Base-by-base conservation (phyloP, 2,113 vertebrate genomes). In the Phylloscopus trochiloides region DNA sequence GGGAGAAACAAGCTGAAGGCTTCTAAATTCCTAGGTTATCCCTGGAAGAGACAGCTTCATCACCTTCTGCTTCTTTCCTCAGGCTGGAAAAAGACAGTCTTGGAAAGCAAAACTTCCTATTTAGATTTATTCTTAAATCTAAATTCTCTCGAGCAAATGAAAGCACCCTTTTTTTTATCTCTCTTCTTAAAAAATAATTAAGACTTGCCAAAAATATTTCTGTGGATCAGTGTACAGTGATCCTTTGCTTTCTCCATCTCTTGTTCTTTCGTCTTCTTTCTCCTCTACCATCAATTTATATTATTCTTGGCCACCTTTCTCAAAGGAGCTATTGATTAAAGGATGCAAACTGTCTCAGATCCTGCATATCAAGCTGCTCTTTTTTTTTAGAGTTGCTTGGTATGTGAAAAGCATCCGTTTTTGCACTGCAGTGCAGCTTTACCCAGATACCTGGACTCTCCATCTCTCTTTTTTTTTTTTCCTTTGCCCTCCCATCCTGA, bases 371-470 rank as follows among this genome's bases (percentile, higher is more conserved):
- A 95, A 95, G 59, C 34, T 91, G 26, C 54, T 96, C 36, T 87
- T 50, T 78, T 79, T 76, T 54, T 70, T 52, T 70, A 34, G 25
- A 25, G 40, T 92, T 92, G 14, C 66, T 95, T 2, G 0, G 36
- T 79, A 88, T 94, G 92, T 90, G 75, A 72, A 86, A 90, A 88
- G 25, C 75, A 52, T 97, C 87, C 43, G 32, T 92, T 94, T 95
- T 62, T 92, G 31, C 52, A 38, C 70, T 66, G 72, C 51, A 92
- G 42, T 93, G 72, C 62, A 94, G 81, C 66, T 94, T 82, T 92
- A 92, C 45, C 80, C 34, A 88, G 50, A 36, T 78, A 79, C 14
- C 51, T 86, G 71, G 28, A 79, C 54, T 94, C 65, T 91, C 79
- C 34, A 61, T 18, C 55, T 47, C 14, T 17, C 6, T 59, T 62